Percentiles rank a stretch among this genome's conserved stretches.
Evolutionary conservation across 2,888 invertebrate species (phyloP).

Genomic region (Zootermopsis nevadensis): DNA sequence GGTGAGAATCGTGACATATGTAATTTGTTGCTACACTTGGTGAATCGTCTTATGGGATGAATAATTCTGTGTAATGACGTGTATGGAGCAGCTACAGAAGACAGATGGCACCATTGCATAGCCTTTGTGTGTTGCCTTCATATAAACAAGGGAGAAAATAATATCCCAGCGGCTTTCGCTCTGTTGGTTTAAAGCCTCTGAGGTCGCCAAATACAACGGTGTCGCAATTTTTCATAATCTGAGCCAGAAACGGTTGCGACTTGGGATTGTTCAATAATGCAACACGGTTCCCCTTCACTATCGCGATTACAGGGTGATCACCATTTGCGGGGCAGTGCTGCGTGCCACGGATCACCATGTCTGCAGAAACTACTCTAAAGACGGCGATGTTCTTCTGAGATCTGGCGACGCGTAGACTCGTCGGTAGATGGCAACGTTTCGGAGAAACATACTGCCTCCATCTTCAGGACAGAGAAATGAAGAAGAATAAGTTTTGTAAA

Average conservation of each 20-base stretch:
- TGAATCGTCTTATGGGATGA: background rate
- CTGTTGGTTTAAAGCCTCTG: slow-evolving; percentile 40
- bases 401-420: too few relatives aligned
- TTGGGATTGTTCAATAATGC: slow-evolving; percentile 51
- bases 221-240: slow-evolving; percentile 54
- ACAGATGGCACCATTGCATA: background rate
- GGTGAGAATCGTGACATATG: too few relatives aligned
- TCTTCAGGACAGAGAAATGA: too few relatives aligned
- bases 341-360: too few relatives aligned
- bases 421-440: too few relatives aligned
- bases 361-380: too few relatives aligned
- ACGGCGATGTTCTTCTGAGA: too few relatives aligned
- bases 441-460: too few relatives aligned
- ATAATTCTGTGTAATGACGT: background rate
- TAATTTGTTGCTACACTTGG: too few relatives aligned
- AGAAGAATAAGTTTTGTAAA: too few relatives aligned
- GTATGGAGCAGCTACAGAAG: background rate
- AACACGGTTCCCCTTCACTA: slow-evolving; percentile 29
- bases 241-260: slow-evolving; percentile 51
- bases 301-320: background rate
- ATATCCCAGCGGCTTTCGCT: slow-evolving; percentile 40
- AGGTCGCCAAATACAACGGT: slow-evolving; percentile 44
- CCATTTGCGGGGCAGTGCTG: background rate
- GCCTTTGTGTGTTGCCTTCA: slow-evolving; percentile 34
- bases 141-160: slow-evolving; percentile 17